These are phyloP conservation scores for Agrypnia vestita DNA, from an alignment of 1,140 invertebrate genomes.

Conservation along the genomic window DNA sequence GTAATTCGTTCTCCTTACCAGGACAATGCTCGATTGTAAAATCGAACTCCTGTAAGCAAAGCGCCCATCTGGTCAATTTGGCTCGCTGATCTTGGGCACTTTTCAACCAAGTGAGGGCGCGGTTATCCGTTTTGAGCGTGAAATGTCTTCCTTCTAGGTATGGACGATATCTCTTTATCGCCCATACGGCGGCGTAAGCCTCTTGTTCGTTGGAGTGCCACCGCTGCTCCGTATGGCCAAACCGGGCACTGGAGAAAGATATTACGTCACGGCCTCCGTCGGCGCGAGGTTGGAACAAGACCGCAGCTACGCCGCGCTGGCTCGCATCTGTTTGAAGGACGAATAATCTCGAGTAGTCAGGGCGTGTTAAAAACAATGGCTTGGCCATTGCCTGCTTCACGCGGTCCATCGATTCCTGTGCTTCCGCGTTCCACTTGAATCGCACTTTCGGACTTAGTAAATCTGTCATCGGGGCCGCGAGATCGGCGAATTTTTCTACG, in stretches of 20 bases:
- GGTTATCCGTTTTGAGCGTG: background rate
- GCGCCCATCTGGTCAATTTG: constrained; percentile 24
- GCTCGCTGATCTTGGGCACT: background rate
- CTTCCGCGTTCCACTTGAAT: no score
- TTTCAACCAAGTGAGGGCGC: constrained; percentile 8
- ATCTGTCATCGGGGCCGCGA: no score
- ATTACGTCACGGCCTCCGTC: constrained; percentile 8
- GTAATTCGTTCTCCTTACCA: constrained; percentile 10
- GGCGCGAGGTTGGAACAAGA: background rate
- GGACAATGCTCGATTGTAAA: constrained; percentile 21
- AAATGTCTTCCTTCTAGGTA: constrained; percentile 12
- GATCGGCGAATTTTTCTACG: background rate
- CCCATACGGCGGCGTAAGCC: constrained; percentile 20
- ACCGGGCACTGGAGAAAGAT: background rate
- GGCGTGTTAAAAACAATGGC: background rate
- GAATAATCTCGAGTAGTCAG: no score
- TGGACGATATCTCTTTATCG: constrained; percentile 6
- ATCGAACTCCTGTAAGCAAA: constrained; percentile 24
- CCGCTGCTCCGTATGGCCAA: background rate
- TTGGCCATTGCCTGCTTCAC: background rate
- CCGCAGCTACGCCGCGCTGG: background rate
- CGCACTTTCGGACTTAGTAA: no score
- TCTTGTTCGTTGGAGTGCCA: constrained; percentile 25
- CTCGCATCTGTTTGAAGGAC: no score
- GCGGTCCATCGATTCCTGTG: no score